Percentiles rank a stretch among this genome's conserved stretches.
These are phyloP conservation scores for Pyxicephalus adspersus DNA, from an alignment of 2,113 vertebrate genomes.

Conservation along the genomic window DNA sequence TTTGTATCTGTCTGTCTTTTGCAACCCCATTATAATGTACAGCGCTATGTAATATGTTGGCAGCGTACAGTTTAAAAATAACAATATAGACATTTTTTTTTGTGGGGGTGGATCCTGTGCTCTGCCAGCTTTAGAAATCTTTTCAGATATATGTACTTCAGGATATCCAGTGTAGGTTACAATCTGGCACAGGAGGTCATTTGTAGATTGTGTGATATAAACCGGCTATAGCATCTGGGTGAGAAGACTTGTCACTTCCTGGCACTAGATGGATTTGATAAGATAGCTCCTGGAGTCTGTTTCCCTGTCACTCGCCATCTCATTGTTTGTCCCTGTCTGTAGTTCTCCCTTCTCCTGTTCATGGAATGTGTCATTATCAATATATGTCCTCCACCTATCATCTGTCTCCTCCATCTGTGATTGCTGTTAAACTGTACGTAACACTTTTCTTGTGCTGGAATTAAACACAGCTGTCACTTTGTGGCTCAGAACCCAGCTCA, in stretches of 20 bases:
- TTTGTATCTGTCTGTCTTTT: too few species aligned
- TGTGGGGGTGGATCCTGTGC: too few species aligned
- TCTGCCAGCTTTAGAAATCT: too few species aligned
- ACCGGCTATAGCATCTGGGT: neutral
- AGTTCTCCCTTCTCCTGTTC: neutral
- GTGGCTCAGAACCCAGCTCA: neutral
- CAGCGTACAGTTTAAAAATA: too few species aligned
- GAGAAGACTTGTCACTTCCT: neutral
- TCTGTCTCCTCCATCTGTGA: neutral
- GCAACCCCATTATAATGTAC: too few species aligned
- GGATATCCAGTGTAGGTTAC: neutral
- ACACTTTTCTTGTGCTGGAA: neutral
- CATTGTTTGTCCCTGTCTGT: neutral
- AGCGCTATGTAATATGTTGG: too few species aligned
- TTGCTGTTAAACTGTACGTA: neutral
- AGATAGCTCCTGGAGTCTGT: neutral
- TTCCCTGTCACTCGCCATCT: conserved; percentile 7
- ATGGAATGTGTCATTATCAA: conserved; percentile 25
- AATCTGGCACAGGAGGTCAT: neutral
- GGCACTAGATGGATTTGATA: conserved; percentile 1
- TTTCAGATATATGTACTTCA: neutral
- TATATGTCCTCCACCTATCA: neutral
- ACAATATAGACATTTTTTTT: too few species aligned
- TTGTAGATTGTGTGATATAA: neutral
- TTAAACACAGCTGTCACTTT: neutral